Evolutionary conservation across 2,113 vertebrate species (phyloP).

Genomic region (Acanthochromis polyacanthus): DNA sequence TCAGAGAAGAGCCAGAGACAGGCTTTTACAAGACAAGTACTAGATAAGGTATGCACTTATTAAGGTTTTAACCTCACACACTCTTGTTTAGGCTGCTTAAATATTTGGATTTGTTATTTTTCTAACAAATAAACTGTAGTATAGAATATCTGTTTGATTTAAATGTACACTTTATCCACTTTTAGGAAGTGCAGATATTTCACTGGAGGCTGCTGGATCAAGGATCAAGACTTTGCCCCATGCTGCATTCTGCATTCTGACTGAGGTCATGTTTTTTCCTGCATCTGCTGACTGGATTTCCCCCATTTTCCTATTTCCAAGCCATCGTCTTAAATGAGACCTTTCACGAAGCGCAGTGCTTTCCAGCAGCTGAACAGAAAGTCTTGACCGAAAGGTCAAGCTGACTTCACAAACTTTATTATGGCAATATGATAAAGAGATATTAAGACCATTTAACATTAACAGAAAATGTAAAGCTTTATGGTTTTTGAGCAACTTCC

Average conservation of each 20-base stretch:
- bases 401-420: constrained; percentile 32
- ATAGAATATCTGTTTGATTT: background rate
- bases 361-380: constrained; percentile 68
- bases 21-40: constrained; percentile 27
- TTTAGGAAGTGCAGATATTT: constrained; percentile 11
- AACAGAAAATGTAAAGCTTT: background rate
- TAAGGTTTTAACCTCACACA: background rate
- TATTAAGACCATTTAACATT: background rate
- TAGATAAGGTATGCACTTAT: constrained; percentile 17
- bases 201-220: background rate
- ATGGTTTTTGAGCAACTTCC: background rate
- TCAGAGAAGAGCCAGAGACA: constrained; percentile 46
- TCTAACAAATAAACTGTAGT: background rate
- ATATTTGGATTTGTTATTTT: constrained; percentile 1
- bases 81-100: background rate
- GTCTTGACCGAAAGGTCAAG: constrained; percentile 42
- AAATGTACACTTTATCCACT: background rate
- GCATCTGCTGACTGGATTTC: constrained; percentile 82
- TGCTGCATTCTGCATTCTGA: constrained; percentile 37
- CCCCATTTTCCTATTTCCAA: constrained; percentile 80
- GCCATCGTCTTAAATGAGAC: constrained; percentile 86
- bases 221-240: constrained; percentile 17
- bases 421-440: background rate
- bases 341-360: constrained; percentile 87
- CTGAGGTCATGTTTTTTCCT: constrained; percentile 62